Evolutionary conservation across 2,888 invertebrate species (phyloP).

Genomic region (Argyresthia goedartella): DNA sequence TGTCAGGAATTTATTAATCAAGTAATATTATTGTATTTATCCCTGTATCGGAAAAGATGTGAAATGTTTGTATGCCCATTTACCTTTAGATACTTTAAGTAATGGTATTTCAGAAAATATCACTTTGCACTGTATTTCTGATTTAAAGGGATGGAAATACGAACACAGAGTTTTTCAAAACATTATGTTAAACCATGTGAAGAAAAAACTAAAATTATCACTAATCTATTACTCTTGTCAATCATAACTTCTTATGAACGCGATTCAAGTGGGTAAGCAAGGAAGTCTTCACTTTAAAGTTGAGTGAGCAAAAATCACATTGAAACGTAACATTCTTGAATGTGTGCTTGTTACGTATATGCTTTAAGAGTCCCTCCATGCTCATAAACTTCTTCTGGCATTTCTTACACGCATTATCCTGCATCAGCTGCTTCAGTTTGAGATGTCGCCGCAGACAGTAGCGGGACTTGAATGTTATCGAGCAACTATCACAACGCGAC

Average conservation of each 20-base stretch:
- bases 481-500: slow-evolving; percentile 50
- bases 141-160: too few species aligned
- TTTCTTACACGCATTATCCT: slow-evolving; percentile 49
- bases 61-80: too few species aligned
- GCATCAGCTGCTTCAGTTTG: slow-evolving; percentile 46
- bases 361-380: slow-evolving; percentile 43
- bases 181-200: too few species aligned
- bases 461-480: slow-evolving; percentile 55
- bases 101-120: too few species aligned
- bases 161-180: too few species aligned
- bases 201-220: too few species aligned
- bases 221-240: not conserved
- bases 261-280: slow-evolving; percentile 42
- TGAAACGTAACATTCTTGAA: slow-evolving; percentile 46
- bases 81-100: too few species aligned
- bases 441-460: slow-evolving; percentile 54
- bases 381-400: slow-evolving; percentile 54
- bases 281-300: slow-evolving; percentile 52
- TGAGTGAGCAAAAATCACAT: slow-evolving; percentile 46
- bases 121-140: too few species aligned
- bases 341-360: slow-evolving; percentile 48
- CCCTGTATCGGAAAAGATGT: too few species aligned
- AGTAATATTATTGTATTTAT: too few species aligned
- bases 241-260: slow-evolving; percentile 57
- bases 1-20: too few species aligned